phyloP scores from a whole-genome alignment of 2,888 invertebrate species.

The Quadroppia sp. region DNA sequence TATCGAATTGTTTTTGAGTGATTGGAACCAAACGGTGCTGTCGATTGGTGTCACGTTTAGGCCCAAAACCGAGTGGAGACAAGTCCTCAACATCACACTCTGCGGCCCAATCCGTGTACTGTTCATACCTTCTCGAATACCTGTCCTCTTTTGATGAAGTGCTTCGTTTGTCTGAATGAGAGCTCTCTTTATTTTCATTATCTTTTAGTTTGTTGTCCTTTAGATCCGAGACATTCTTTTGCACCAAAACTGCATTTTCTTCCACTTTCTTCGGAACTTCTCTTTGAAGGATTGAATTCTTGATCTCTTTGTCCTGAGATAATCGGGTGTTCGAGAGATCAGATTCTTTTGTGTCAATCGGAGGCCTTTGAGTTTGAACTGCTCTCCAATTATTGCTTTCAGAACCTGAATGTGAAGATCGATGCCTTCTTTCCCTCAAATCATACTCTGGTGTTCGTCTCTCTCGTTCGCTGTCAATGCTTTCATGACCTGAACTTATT shows the following conservation, averaged over 20 bases:
- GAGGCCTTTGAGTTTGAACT: slow-evolving; percentile 13
- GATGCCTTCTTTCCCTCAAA: neutral
- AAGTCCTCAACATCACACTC: neutral
- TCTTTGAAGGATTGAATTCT: neutral
- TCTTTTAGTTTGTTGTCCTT: neutral
- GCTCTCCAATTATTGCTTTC: slow-evolving; percentile 27
- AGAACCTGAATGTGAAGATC: neutral
- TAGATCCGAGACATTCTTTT: neutral
- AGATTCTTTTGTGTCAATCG: neutral
- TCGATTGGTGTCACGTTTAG: neutral
- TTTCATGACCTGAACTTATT: slow-evolving; percentile 46
- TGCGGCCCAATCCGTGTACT: slow-evolving; percentile 1
- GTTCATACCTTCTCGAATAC: neutral
- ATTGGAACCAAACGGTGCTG: slow-evolving; percentile 23
- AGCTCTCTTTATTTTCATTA: slow-evolving; percentile 14
- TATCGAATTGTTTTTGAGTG: slow-evolving; percentile 25
- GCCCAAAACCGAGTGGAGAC: neutral
- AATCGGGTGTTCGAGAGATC: neutral
- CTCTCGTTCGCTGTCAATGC: slow-evolving; percentile 44
- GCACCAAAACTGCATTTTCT: neutral
- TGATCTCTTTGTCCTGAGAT: neutral
- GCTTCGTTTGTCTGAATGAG: slow-evolving; percentile 23
- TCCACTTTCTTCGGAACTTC: neutral
- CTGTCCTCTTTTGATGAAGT: slow-evolving; percentile 20
- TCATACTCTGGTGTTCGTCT: slow-evolving; percentile 41